phyloP scores from a whole-genome alignment of 2,888 invertebrate species.

The Pseudoips prasinana region DNA sequence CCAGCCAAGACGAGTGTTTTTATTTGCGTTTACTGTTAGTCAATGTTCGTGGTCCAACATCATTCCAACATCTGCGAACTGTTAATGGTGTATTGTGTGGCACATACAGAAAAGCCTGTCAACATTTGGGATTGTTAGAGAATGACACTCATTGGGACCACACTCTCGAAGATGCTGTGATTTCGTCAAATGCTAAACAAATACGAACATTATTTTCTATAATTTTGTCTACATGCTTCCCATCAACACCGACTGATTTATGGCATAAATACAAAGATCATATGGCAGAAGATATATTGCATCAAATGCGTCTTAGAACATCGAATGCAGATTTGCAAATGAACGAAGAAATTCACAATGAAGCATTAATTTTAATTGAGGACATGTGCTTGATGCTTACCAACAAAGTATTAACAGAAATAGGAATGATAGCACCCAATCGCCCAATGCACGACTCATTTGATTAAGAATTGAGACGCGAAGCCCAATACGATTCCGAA shows the following conservation, averaged over 20 bases:
- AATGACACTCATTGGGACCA: constrained; percentile 28
- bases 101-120: constrained; percentile 32
- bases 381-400: constrained; percentile 30
- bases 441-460: constrained; percentile 25
- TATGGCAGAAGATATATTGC: constrained; percentile 18
- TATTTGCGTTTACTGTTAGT: constrained; percentile 44
- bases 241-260: constrained; percentile 10
- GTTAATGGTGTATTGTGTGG: constrained; percentile 30
- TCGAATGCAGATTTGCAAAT: constrained; percentile 12
- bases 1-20: constrained; percentile 41
- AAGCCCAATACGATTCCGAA: constrained; percentile 9
- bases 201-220: constrained; percentile 30
- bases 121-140: constrained; percentile 21
- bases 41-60: constrained; percentile 40
- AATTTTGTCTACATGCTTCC: constrained; percentile 15
- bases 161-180: constrained; percentile 24
- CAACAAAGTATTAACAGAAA: constrained; percentile 26
- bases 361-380: constrained; percentile 19
- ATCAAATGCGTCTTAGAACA: constrained; percentile 10
- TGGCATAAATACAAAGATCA: constrained; percentile 15
- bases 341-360: constrained; percentile 12
- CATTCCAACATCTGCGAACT: constrained; percentile 28
- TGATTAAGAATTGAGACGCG: constrained; percentile 13
- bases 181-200: constrained; percentile 26
- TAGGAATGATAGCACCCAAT: constrained; percentile 27